Evolutionary conservation across 2,888 invertebrate genomes (phyloP).

Genomic region (Cheiracanthium punctorium): DNA sequence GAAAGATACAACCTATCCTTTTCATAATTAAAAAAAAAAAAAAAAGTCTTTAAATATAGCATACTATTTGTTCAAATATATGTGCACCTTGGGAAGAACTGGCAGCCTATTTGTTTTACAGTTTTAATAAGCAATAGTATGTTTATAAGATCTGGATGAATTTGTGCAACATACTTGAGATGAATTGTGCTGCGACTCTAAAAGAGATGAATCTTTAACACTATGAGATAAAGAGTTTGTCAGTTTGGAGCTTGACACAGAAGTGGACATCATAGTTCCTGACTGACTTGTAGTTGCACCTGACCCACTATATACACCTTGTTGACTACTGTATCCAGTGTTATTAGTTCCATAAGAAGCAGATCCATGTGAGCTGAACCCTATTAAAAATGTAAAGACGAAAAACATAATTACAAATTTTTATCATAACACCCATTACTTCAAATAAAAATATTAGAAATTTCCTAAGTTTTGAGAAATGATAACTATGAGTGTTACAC

Average conservation of each 20-base stretch:
- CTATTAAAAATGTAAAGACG: conserved; percentile 3
- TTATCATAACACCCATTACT: too few relatives aligned
- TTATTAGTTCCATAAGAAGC: conserved; percentile 58
- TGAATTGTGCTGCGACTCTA: conserved; percentile 68
- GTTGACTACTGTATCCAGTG: conserved; percentile 52
- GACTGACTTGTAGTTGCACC: conserved; percentile 46
- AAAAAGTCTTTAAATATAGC: too few relatives aligned
- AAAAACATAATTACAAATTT: not conserved
- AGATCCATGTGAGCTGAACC: conserved; percentile 57
- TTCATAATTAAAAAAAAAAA: too few relatives aligned
- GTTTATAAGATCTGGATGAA: too few relatives aligned
- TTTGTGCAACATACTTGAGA: conserved; percentile 46
- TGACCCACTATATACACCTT: conserved; percentile 62
- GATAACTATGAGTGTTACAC: too few relatives aligned
- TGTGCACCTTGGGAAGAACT: too few relatives aligned
- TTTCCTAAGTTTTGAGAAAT: too few relatives aligned
- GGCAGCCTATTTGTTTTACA: too few relatives aligned
- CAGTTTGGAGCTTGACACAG: conserved; percentile 50
- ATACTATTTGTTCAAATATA: too few relatives aligned
- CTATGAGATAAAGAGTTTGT: conserved; percentile 53
- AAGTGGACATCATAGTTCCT: conserved; percentile 53
- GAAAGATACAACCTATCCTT: too few relatives aligned
- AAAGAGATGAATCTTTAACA: conserved; percentile 64
- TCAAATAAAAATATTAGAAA: too few relatives aligned
- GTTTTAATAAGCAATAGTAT: too few relatives aligned